Evolutionary conservation across 2,888 invertebrate species (phyloP).

Genomic region (Tipula helvola): DNA sequence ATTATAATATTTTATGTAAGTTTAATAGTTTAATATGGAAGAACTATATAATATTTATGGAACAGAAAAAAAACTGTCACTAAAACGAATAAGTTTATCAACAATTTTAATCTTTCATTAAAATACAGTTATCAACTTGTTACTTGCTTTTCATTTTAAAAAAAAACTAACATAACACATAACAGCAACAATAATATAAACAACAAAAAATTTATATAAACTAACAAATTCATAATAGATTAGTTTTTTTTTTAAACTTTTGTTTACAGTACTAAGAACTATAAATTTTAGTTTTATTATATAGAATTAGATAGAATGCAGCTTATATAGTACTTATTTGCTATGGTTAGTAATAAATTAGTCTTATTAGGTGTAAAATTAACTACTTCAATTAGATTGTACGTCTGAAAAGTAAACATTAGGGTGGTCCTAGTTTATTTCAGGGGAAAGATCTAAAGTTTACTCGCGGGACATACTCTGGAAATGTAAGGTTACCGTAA

Average conservation of each 20-base stretch:
- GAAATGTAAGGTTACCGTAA: too few species aligned
- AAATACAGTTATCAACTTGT: not conserved
- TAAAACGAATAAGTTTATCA: constrained; percentile 4
- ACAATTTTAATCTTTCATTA: not conserved
- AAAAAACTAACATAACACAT: not conserved
- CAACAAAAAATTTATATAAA: not conserved
- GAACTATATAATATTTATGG: not conserved
- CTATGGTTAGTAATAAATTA: not conserved
- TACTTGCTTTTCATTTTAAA: not conserved
- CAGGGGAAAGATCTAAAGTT: too few species aligned
- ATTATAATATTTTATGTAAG: not conserved
- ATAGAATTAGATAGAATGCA: not conserved
- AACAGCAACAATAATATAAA: not conserved
- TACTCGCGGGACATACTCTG: too few species aligned
- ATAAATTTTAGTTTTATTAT: not conserved
- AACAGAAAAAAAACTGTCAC: not conserved
- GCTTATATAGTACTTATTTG: not conserved
- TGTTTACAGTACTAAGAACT: not conserved
- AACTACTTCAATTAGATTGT: not conserved
- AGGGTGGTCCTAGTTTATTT: too few species aligned
- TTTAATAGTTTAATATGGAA: not conserved
- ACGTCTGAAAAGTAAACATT: too few species aligned
- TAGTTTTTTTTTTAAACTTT: not conserved
- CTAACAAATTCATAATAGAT: not conserved
- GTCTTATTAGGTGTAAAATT: not conserved